Conservation (phyloP, 2,797 vertebrate species). For the Cyclopterus lumpus region DNA sequence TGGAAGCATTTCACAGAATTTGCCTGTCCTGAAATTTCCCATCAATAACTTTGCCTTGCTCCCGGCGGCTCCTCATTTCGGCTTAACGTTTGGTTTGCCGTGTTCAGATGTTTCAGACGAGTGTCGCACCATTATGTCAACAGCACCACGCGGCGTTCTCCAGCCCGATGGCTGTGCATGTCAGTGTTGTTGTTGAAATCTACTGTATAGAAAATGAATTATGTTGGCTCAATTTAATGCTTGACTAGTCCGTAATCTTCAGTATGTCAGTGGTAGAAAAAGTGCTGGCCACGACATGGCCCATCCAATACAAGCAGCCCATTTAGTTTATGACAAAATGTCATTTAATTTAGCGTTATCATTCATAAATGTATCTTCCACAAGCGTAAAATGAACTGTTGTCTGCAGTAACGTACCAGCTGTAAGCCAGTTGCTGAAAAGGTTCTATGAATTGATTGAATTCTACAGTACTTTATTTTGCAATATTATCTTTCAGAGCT, state of each 20-base stretch:
- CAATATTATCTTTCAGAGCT: not conserved
- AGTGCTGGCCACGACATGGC: conserved; percentile 5
- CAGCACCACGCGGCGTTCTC: not conserved
- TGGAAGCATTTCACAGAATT: not conserved
- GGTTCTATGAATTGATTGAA: not conserved
- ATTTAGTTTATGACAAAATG: conserved; percentile 7
- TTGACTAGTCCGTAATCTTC: conserved; percentile 26
- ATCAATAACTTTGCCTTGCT: not conserved
- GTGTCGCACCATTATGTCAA: not conserved
- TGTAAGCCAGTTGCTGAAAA: not conserved
- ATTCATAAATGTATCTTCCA: not conserved
- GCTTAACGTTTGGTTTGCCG: not conserved
- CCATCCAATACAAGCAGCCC: not conserved
- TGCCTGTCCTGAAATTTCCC: not conserved
- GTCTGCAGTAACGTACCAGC: not conserved
- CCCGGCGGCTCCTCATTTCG: not conserved
- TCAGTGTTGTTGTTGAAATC: not conserved
- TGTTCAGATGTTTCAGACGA: not conserved
- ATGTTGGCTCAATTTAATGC: conserved; percentile 37
- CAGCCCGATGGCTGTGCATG: not conserved
- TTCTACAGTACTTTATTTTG: not conserved
- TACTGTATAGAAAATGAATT: conserved; percentile 1
- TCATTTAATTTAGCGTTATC: conserved; percentile 5
- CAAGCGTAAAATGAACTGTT: not conserved
- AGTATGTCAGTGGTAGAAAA: conserved; percentile 27